phyloP scores from a whole-genome alignment of 2,888 invertebrate species.

The Rhynchonema sp. region DNA sequence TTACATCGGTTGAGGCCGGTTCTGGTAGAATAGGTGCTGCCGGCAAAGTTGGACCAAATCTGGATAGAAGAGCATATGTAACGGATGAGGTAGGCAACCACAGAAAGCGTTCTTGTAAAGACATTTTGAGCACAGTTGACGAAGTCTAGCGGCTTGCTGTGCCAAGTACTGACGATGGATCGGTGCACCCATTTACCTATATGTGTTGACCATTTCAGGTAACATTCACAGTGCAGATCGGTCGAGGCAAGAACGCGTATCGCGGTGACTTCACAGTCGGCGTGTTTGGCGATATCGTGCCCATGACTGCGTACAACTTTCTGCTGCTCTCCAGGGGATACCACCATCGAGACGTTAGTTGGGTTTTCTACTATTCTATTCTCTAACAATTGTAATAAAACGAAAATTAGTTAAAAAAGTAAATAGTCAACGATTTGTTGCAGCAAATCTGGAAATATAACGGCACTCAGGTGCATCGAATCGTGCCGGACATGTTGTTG shows the following conservation, averaged over 20 bases:
- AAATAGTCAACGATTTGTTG: neutral
- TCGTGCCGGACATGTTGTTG: constrained; percentile 30
- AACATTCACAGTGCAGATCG: neutral
- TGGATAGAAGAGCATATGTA: neutral
- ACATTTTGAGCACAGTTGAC: no score
- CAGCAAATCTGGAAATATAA: constrained; percentile 23
- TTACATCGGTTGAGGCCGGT: neutral
- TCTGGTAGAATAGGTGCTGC: neutral
- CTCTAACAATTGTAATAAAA: no score
- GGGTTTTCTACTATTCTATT: no score
- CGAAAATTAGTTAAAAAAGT: neutral
- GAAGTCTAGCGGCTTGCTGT: no score
- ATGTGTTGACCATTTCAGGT: no score
- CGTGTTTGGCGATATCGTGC: constrained; percentile 4
- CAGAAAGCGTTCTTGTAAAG: no score
- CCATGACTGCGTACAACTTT: constrained; percentile 7
- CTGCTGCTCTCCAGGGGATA: constrained; percentile 3
- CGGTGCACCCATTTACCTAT: no score
- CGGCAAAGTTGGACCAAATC: neutral
- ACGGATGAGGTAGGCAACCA: neutral
- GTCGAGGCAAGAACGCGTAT: neutral
- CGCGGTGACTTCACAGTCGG: constrained; percentile 4
- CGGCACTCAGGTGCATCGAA: constrained; percentile 26
- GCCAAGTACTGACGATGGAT: no score
- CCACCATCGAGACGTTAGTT: constrained; percentile 3